These are phyloP conservation scores for Porphyrio hochstetteri DNA, from an alignment of 2,113 vertebrate species.

Conservation along the genomic window DNA sequence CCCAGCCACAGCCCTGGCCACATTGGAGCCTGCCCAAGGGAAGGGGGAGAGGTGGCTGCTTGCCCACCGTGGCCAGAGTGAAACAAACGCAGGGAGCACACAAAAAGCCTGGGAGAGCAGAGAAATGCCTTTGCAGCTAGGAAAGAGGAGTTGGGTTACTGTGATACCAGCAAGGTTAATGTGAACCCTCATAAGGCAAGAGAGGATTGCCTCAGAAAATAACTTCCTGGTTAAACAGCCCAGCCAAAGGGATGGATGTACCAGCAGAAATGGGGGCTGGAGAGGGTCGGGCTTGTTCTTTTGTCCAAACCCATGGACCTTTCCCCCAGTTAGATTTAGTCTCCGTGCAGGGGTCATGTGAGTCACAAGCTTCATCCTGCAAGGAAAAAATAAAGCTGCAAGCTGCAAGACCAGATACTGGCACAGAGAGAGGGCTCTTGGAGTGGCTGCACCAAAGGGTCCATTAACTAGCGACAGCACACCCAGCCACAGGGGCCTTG, in stretches of 20 bases:
- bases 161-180: not conserved
- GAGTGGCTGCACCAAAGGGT: not conserved
- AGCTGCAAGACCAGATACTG: not conserved
- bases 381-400: too few species aligned
- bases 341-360: rapidly evolving
- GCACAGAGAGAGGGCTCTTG: not conserved
- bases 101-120: not conserved
- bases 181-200: not conserved
- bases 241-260: not conserved
- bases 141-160: not conserved
- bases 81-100: not conserved
- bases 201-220: not conserved
- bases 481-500: not conserved
- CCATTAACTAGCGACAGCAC: rapidly evolving
- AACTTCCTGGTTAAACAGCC: not conserved
- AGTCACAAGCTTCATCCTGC: not conserved
- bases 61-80: rapidly evolving
- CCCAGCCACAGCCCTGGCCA: not conserved
- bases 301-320: not conserved
- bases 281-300: not conserved
- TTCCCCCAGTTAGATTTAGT: not conserved
- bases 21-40: rapidly evolving
- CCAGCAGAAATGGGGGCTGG: not conserved
- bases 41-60: not conserved
- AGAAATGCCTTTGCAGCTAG: not conserved